phyloP scores from a whole-genome alignment of 1,140 invertebrate genomes.

The Drosophila repletoides region DNA sequence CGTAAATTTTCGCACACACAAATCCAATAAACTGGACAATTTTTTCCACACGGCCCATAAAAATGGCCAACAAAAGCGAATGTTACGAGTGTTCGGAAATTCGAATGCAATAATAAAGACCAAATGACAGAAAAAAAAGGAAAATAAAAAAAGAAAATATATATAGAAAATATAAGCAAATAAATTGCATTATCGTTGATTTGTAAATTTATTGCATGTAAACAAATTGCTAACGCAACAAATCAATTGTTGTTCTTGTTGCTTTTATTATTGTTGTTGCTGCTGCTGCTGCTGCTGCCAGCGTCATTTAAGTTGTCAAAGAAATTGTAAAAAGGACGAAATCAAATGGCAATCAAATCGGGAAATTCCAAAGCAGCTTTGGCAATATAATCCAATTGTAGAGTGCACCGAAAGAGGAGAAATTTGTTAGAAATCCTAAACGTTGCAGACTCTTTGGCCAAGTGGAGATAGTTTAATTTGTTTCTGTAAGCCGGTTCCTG shows the following conservation, averaged over 20 bases:
- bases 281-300: not conserved
- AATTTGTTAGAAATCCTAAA: not conserved
- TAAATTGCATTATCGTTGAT: constrained; percentile 78
- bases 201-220: constrained; percentile 73
- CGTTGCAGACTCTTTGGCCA: not conserved
- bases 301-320: constrained; percentile 11
- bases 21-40: constrained; percentile 47
- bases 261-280: not conserved
- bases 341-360: constrained; percentile 67
- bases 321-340: constrained; percentile 32
- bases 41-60: constrained; percentile 36
- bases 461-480: not conserved
- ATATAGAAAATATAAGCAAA: constrained; percentile 35
- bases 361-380: constrained; percentile 36
- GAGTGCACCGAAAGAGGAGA: constrained; percentile 36
- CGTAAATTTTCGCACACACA: constrained; percentile 49
- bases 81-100: constrained; percentile 15
- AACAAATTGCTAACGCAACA: constrained; percentile 66
- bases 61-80: constrained; percentile 26
- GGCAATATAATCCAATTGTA: constrained; percentile 53
- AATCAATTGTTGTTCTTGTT: constrained; percentile 60
- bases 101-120: constrained; percentile 55
- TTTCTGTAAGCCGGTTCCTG: not conserved
- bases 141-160: not conserved
- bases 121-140: constrained; percentile 18